Conservation (phyloP, 1,140 invertebrate genomes). For the Coelopa frigida region DNA sequence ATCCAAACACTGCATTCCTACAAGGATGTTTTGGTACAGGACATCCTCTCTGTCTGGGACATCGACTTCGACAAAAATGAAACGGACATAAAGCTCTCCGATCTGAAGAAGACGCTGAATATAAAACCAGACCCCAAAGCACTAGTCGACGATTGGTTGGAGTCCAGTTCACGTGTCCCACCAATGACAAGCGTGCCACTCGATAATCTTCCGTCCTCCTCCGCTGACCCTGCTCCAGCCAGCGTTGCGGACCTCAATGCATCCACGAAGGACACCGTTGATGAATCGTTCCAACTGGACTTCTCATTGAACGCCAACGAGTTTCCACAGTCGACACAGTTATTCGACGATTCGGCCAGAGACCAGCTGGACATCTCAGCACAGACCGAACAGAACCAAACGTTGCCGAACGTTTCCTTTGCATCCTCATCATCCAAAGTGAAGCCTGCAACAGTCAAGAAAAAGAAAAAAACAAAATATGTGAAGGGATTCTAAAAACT, state of each 20-base stretch:
- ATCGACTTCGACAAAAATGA: conserved; percentile 9
- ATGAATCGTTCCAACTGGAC: background rate
- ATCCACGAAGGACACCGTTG: background rate
- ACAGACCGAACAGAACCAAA: no score
- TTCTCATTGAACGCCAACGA: background rate
- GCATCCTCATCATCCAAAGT: no score
- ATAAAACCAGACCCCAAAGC: background rate
- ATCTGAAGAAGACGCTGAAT: background rate
- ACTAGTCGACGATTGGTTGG: conserved; percentile 8
- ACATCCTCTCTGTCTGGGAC: conserved; percentile 16
- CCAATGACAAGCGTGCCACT: no score
- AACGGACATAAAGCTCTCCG: background rate
- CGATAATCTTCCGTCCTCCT: conserved; percentile 1
- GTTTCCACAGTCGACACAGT: conserved; percentile 6
- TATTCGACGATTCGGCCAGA: no score
- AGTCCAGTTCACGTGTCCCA: background rate
- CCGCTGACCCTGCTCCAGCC: background rate
- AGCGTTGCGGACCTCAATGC: background rate
- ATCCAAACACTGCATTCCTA: conserved; percentile 12
- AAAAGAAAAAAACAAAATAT: conserved; percentile 14
- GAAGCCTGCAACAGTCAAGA: background rate
- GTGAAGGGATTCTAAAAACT: conserved; percentile 15
- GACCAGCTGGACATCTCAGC: no score
- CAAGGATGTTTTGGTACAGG: conserved; percentile 14
- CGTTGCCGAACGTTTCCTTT: no score